Base-by-base conservation (phyloP, 2,797 vertebrate genomes). In the Protonibea diacanthus region DNA sequence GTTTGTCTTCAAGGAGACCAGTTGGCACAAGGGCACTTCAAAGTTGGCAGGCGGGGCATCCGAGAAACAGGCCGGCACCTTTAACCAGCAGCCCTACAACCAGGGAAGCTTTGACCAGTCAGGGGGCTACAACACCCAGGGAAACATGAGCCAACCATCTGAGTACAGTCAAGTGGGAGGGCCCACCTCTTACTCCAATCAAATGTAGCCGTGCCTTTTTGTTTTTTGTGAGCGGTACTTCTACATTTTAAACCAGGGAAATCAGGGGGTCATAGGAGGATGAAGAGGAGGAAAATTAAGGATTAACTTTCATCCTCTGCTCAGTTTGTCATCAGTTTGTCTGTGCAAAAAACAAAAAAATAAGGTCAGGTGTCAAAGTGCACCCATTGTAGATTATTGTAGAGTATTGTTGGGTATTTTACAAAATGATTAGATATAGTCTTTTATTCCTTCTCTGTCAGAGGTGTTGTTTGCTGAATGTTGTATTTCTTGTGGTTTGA, bases 1-100 rank as follows among this genome's bases (percentile, higher is more conserved):
- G 98, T 99, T 99, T 92, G 98, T 99, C 90, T 99, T 99, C 90
- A 99, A 99, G 93, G 98, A 99, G 94, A 99, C 98, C 0, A 92
- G 96, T 71, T 99, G 98, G 98, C 98, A 99, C 80, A 97, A 97
- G 86, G 97, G 96, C 18, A 90, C 95, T 48, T 95, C 96, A 42
- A 94, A 95, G 70, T 95, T 97, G 18, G 51, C 96, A 27, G 87
- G 90, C 0, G 95, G 95, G 0, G 82, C 95, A 20, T 92, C 96
- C 81, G 97, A 98, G 91, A 99, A 98, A 89, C 97, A 97, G 80
- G 81, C 95, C 0, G 88, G 95, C 48, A 88, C 96, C 86, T 97
- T 96, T 25, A 96, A 89, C 92, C 97, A 96, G 83, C 96, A 94
- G 79, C 78, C 93, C 51, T 93, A 95, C 91, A 94, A 88, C 89